Evolutionary conservation across 2,113 vertebrate species (phyloP), one percentile per base, ranked within the genome.

Genomic region (Chiloscyllium plagiosum): DNA sequence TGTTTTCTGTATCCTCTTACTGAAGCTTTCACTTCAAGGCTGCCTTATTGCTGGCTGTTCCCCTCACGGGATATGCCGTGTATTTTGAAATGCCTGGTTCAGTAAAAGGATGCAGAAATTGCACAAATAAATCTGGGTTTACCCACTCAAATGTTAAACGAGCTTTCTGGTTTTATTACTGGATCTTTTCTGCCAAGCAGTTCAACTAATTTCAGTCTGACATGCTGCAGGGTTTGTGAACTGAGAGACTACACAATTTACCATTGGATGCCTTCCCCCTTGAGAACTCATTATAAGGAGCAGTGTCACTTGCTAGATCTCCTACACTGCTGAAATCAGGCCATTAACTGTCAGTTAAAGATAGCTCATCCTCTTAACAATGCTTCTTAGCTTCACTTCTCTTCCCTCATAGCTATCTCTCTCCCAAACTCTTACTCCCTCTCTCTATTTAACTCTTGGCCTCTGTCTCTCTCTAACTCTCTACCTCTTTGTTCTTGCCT

Each of bases 191-290:
- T 42, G 37, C 93, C 66, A 12, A 65, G 93, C 93, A 70, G 65
- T 70, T 70, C 93, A 94, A 94, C 70, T 94, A 94, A 69, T 94
- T 94, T 94, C 37, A 70, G 66, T 89, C 42, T 94, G 93, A 70
- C 66, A 70, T 19, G 87, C 65, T 70, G n/a, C 93, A 26, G 66
- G 20, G n/a, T 94, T 70, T 69, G 37, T 94, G 93, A 94, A 70
- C 93, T 94, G 61, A 37, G 8, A 26, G 65, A 69, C 20, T 26
- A 50, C 42, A 94, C 42, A 70, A 47, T 47, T 69, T 94, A 20
- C 42, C 20, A 66, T 19, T 42, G 92, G 52, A 66, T n/a, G 10
- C 42, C 68, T 50, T 94, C 93, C 69, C 93, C 93, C 93, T 50
- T 26, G 93, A 94, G 93, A 94, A 50, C 68, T 94, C 93, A 94